Conservation (phyloP, 2,113 vertebrate species). For the Anser brachyrhynchus region DNA sequence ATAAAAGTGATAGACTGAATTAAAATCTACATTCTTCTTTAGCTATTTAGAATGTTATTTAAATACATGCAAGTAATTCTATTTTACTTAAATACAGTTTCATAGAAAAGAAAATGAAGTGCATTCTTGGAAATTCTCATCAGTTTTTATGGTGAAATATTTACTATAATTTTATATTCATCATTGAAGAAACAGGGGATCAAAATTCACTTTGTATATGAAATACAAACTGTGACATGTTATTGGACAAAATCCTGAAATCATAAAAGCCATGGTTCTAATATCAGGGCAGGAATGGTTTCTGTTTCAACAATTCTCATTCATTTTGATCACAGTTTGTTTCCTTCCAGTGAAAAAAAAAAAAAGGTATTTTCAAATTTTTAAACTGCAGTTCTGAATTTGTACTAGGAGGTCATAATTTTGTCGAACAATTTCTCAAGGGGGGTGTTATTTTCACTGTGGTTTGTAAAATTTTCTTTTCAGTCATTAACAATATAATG, state of each 20-base stretch:
- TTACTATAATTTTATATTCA: background rate
- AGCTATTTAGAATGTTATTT: background rate
- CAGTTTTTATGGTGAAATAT: background rate
- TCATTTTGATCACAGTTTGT: background rate
- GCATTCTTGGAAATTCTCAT: background rate
- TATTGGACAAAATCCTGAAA: slow-evolving; percentile 1
- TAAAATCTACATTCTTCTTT: too few species aligned
- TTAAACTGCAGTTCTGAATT: background rate
- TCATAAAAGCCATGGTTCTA: background rate
- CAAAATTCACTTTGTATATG: slow-evolving; percentile 6
- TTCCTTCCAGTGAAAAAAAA: background rate
- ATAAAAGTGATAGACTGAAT: too few species aligned
- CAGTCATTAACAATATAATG: slow-evolving; percentile 53
- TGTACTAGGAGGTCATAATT: slow-evolving; percentile 2
- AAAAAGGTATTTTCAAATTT: background rate
- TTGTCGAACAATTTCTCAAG: slow-evolving; percentile 29
- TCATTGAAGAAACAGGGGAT: background rate
- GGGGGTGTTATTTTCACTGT: background rate
- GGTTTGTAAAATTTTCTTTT: slow-evolving; percentile 45
- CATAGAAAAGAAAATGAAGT: background rate
- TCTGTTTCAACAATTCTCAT: background rate
- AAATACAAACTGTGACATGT: background rate
- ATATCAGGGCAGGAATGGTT: background rate
- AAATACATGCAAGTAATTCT: background rate
- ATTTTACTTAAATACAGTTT: background rate